Evolutionary conservation across 1,140 invertebrate species (phyloP).

Genomic region (Musca domestica): DNA sequence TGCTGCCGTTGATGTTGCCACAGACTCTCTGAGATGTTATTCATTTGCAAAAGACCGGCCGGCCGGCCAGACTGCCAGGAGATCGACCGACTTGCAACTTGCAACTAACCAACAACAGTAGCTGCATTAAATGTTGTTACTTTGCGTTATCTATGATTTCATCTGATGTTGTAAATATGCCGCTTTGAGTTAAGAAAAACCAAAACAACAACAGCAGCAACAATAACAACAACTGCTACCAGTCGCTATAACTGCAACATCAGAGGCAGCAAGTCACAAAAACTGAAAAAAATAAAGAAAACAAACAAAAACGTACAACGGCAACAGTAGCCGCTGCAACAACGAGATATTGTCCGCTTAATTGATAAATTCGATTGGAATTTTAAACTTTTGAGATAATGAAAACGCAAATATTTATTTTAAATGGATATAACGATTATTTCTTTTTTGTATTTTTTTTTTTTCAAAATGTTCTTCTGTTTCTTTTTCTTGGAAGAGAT

Average conservation of each 20-base stretch:
- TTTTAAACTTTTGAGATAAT: conserved; percentile 22
- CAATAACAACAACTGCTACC: not conserved
- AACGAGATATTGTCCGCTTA: conserved; percentile 11
- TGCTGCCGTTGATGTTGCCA: not conserved
- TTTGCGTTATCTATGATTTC: conserved; percentile 17
- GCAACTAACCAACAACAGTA: conserved; percentile 4
- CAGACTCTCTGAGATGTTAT: not conserved
- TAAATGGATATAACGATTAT: conserved; percentile 1
- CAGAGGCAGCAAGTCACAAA: too few species aligned
- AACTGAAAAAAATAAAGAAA: not conserved
- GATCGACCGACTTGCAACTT: too few species aligned
- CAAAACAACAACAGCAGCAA: not conserved
- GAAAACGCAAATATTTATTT: conserved; percentile 15
- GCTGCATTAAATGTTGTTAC: conserved; percentile 21
- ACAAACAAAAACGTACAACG: conserved; percentile 6
- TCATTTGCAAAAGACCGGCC: too few species aligned
- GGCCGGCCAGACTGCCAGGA: too few species aligned
- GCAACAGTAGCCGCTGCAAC: too few species aligned
- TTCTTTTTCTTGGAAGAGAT: too few species aligned
- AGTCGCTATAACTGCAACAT: too few species aligned
- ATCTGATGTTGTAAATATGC: conserved; percentile 22
- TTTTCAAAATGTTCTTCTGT: not conserved
- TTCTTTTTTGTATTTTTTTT: not conserved
- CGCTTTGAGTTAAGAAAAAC: conserved; percentile 6
- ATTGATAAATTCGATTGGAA: conserved; percentile 22